These are phyloP conservation scores for Ifrita kowaldi DNA, from an alignment of 2,113 vertebrate species.

Conservation along the genomic window DNA sequence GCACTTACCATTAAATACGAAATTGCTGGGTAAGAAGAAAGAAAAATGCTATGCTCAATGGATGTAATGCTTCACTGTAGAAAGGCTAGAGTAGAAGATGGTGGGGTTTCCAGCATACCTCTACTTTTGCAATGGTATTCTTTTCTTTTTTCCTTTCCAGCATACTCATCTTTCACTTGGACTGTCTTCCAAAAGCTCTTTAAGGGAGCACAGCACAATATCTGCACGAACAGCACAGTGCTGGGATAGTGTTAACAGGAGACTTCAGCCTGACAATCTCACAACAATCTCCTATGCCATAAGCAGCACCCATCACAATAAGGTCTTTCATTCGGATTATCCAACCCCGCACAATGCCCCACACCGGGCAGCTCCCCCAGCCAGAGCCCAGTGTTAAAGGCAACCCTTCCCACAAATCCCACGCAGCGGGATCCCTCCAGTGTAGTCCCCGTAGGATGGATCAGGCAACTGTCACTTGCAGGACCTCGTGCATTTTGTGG, in stretches of 20 bases:
- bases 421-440: accelerated
- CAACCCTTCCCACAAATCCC: not conserved
- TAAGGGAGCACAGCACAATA: not conserved
- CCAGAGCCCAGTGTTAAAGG: not conserved
- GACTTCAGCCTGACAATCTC: not conserved
- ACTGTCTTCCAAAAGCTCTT: not conserved
- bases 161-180: not conserved
- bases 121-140: not conserved
- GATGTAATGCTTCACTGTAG: not conserved
- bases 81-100: not conserved
- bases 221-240: not conserved
- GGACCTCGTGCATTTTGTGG: not conserved
- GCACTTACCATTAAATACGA: not conserved
- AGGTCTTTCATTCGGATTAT: conserved; percentile 22
- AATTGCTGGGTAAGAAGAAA: not conserved
- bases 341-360: not conserved
- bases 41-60: not conserved
- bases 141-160: not conserved
- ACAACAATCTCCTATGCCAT: conserved; percentile 14
- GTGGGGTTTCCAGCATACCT: not conserved
- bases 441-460: not conserved
- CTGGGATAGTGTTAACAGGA: not conserved
- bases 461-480: not conserved
- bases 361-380: not conserved
- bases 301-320: conserved; percentile 25